Conservation (phyloP, 2,113 vertebrate species). For the Eurystomus gularis region DNA sequence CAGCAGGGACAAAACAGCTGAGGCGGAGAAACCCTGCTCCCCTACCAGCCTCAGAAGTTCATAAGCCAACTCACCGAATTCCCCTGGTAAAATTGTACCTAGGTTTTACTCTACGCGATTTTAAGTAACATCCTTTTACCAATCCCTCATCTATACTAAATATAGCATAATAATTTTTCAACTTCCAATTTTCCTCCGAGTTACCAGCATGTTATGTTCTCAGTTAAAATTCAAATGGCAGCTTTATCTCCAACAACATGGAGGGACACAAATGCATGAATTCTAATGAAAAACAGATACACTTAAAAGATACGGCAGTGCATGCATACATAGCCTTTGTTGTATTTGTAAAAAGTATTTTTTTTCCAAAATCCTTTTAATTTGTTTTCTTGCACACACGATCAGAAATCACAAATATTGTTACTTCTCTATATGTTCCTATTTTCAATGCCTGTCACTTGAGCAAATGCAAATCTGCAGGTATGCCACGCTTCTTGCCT, state of each 20-base stretch:
- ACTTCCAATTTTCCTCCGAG: not conserved
- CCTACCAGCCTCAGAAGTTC: not conserved
- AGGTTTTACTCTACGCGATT: not conserved
- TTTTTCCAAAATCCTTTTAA: not conserved
- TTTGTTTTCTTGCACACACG: not conserved
- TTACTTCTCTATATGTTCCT: not conserved
- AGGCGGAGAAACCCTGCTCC: not conserved
- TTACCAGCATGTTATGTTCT: fast-evolving
- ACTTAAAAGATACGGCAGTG: not conserved
- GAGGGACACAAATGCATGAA: not conserved
- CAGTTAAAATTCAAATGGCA: not conserved
- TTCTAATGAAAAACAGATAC: not conserved
- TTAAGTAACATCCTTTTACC: not conserved
- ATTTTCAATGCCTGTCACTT: not conserved
- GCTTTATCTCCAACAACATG: not conserved
- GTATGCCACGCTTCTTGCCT: not conserved
- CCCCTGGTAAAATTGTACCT: not conserved
- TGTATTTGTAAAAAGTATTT: not conserved
- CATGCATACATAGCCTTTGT: not conserved
- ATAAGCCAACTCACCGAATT: not conserved
- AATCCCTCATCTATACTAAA: not conserved
- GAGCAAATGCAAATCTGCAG: not conserved
- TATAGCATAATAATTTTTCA: not conserved
- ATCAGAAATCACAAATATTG: not conserved
- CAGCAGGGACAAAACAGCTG: not conserved